phyloP scores from a whole-genome alignment of 2,797 vertebrate genomes.

The Scolopax bukidnonensis region DNA sequence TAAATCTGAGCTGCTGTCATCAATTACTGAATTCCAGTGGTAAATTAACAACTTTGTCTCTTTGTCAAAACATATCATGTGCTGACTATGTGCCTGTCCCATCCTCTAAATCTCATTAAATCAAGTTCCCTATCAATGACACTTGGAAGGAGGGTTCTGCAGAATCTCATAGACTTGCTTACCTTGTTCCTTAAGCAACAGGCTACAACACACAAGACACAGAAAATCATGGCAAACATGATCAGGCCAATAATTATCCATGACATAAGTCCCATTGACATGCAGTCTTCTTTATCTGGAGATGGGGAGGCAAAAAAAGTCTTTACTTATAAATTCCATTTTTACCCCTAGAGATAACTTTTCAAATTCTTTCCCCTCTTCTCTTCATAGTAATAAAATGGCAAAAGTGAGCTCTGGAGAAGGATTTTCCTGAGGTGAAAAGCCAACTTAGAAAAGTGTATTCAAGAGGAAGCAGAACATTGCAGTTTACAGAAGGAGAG shows the following conservation, averaged over 20 bases:
- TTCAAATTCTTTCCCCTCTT: background rate
- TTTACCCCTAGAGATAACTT: background rate
- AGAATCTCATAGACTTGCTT: background rate
- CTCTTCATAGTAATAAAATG: background rate
- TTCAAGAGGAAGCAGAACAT: background rate
- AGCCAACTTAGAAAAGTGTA: background rate
- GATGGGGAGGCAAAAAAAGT: background rate
- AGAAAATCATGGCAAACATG: slow-evolving; percentile 10
- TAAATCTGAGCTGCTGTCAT: slow-evolving; percentile 28
- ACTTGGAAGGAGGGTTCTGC: background rate
- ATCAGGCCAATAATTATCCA: slow-evolving; percentile 66
- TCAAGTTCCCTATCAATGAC: background rate
- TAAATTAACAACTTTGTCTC: slow-evolving; percentile 23
- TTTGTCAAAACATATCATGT: background rate
- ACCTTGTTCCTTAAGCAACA: slow-evolving; percentile 74
- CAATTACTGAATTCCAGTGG: background rate
- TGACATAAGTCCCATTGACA: slow-evolving; percentile 43
- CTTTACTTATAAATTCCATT: background rate
- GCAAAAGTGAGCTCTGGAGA: background rate
- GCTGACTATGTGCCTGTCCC: background rate
- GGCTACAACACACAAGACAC: slow-evolving; percentile 31
- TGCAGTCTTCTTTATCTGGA: slow-evolving; percentile 66
- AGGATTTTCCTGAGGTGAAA: background rate
- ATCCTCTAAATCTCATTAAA: background rate
- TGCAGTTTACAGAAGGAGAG: background rate